Evolutionary conservation across 2,113 vertebrate species (phyloP), one percentile per base, ranked within the genome.

Genomic region (Melanerpes aurifrons): DNA sequence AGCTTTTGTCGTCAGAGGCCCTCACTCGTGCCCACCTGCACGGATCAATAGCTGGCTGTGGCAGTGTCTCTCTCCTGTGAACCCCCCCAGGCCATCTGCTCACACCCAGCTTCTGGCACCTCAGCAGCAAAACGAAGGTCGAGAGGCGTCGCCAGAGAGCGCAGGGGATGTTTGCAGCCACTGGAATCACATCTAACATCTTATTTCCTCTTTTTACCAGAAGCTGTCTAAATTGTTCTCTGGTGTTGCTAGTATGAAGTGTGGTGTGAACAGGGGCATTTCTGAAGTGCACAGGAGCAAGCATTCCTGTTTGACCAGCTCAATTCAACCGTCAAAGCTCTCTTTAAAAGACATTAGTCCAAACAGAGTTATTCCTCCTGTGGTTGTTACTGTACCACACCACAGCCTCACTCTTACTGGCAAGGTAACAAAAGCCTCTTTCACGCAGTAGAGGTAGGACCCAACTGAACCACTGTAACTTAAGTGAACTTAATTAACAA

Each of bases 11-110:
- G 17, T 13, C 24, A 3, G 67, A 37, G 14, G 37, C 66, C 11
- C 70, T 1, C 5, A 0, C 47, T 6, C 0, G 4, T 8, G 12
- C 57, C 85, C 77, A 63, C 72, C 77, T 50, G 70, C 43, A 3
- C 0, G 0, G n/a, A 61, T 32, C 20, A 1, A 64, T 9, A 28
- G 70, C 76, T 35, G 7, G 0, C 2, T 35, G 1, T 1, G 10
- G 74, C 67, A 31, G 20, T 0, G 20, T 31, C 54, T 3, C 15
- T 53, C 68, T n/a, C 5, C 32, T 10, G 2, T 1, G 19, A 48
- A 29, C 29, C 45, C 2, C 54, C 32, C 26, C 16, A 15, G 7
- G 31, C 0, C 2, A 28, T 12, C 89, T 15, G 89, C 45, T 76
- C 74, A 18, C 1, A 1, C 2, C 4, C 6, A 2, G 70, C 32